phyloP scores from a whole-genome alignment of 2,888 invertebrate species.

The Lepidocyrtoides sp. region DNA sequence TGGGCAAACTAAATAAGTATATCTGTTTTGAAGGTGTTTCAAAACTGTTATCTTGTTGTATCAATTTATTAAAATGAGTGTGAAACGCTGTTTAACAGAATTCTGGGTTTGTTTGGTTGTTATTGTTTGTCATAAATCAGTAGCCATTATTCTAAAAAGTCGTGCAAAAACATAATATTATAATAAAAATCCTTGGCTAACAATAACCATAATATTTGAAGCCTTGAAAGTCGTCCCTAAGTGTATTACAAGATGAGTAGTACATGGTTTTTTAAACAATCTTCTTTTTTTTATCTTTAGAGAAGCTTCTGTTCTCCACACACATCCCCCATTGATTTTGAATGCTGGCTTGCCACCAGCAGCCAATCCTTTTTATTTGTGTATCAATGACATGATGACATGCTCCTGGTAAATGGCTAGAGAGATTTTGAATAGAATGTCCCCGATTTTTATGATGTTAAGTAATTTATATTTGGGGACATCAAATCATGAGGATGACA shows the following conservation, averaged over 20 bases:
- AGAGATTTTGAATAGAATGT: not conserved
- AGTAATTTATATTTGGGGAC: not conserved
- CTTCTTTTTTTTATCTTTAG: too few relatives aligned
- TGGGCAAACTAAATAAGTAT: too few relatives aligned
- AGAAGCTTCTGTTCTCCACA: not conserved
- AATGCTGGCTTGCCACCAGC: not conserved
- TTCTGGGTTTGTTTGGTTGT: conserved; percentile 9
- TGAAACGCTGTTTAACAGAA: conserved; percentile 39
- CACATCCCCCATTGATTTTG: not conserved
- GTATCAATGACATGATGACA: not conserved
- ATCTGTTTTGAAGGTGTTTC: not conserved
- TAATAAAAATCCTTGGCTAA: conserved; percentile 39
- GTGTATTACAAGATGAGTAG: not conserved
- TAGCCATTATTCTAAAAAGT: conserved; percentile 11
- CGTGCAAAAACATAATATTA: conserved; percentile 47
- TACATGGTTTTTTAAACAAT: not conserved
- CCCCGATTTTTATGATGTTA: conserved; percentile 3
- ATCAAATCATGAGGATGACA: not conserved
- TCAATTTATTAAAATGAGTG: conserved; percentile 59
- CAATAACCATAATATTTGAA: conserved; percentile 6
- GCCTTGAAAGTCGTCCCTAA: not conserved
- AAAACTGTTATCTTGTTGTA: not conserved
- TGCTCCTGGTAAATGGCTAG: not conserved
- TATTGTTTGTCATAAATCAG: conserved; percentile 51
- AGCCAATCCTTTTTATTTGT: not conserved